Evolutionary conservation across 2,113 vertebrate genomes (phyloP).

Genomic region (Trinectes maculatus): DNA sequence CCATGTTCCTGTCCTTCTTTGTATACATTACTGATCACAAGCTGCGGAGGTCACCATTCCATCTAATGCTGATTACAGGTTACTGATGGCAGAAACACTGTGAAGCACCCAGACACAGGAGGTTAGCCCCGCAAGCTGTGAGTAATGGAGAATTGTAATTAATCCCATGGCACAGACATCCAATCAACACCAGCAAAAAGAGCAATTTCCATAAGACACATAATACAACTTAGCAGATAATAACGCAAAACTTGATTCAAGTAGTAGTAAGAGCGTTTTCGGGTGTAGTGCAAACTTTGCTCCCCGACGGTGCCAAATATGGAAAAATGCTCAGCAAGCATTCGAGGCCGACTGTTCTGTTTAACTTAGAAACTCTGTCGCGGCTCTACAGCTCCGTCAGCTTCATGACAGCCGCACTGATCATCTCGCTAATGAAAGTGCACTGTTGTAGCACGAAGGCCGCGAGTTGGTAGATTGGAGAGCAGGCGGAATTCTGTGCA

Average conservation of each 20-base stretch:
- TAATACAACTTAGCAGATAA: neutral
- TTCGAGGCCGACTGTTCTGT: conserved; percentile 19
- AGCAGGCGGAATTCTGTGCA: neutral
- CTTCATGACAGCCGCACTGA: conserved; percentile 36
- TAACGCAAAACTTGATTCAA: neutral
- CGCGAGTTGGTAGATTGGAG: too few relatives aligned
- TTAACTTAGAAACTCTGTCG: conserved; percentile 35
- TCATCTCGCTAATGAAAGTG: conserved; percentile 44
- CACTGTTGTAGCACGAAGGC: conserved; percentile 4
- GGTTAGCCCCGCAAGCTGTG: neutral
- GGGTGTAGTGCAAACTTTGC: neutral
- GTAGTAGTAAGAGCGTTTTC: neutral
- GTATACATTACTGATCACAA: conserved; percentile 23
- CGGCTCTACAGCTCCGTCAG: conserved; percentile 31
- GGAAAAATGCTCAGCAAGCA: conserved; percentile 15
- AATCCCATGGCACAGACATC: neutral
- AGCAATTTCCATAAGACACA: neutral
- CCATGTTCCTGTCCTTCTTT: neutral
- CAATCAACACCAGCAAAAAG: neutral
- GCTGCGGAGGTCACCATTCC: conserved; percentile 23
- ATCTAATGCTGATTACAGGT: conserved; percentile 56
- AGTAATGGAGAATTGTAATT: conserved; percentile 9
- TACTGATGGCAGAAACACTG: conserved; percentile 5
- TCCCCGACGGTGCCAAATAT: conserved; percentile 27
- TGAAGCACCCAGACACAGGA: neutral